Conservation (phyloP, 1,140 invertebrate genomes). For the Hyposmocoma kahamanoa region DNA sequence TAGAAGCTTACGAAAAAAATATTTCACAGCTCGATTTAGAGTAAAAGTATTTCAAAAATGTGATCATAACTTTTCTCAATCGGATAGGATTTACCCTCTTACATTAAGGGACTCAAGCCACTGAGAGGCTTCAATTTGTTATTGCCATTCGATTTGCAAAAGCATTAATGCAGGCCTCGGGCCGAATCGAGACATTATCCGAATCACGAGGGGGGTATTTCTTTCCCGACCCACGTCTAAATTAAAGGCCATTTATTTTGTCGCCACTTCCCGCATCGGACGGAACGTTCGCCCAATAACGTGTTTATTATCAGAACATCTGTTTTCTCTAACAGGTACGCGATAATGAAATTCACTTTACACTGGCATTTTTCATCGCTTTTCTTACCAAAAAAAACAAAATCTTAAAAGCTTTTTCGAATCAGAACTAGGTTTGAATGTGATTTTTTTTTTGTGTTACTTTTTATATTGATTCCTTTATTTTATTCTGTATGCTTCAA, state of each 20-base stretch:
- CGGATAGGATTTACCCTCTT: neutral
- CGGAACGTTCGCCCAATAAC: conserved; percentile 14
- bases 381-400: too few relatives aligned
- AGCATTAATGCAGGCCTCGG: neutral
- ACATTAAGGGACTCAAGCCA: neutral
- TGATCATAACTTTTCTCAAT: neutral
- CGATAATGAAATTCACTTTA: too few relatives aligned
- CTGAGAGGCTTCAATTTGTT: neutral
- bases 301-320: conserved; percentile 22
- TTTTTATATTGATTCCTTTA: too few relatives aligned
- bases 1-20: too few relatives aligned
- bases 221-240: conserved; percentile 16
- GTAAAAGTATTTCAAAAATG: neutral
- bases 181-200: conserved; percentile 13
- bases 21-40: too few relatives aligned
- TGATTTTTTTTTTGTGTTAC: too few relatives aligned
- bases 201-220: conserved; percentile 8
- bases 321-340: conserved; percentile 15
- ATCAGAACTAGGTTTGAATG: too few relatives aligned
- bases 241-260: conserved; percentile 23
- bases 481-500: too few relatives aligned
- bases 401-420: too few relatives aligned
- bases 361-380: too few relatives aligned
- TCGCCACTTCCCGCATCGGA: conserved; percentile 9
- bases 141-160: neutral